phyloP scores from a whole-genome alignment of 2,888 invertebrate species.

The Pandemis cinnamomeana region DNA sequence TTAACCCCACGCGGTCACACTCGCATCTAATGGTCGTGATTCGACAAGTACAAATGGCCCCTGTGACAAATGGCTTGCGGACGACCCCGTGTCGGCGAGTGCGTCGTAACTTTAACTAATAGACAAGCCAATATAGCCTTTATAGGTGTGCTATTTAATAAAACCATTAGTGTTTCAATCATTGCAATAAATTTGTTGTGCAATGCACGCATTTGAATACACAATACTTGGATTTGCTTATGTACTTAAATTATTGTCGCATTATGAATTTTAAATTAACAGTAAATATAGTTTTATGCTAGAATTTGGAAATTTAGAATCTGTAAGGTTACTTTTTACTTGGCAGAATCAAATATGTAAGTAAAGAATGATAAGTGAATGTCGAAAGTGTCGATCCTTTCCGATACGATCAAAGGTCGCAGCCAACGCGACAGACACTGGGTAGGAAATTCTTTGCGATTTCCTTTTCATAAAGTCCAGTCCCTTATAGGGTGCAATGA shows the following conservation, averaged over 20 bases:
- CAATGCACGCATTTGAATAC: slow-evolving; percentile 22
- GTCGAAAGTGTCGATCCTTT: slow-evolving; percentile 71
- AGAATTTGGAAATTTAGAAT: neutral
- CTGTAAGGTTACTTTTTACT: slow-evolving; percentile 59
- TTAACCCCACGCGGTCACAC: slow-evolving; percentile 81
- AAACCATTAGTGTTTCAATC: slow-evolving; percentile 37
- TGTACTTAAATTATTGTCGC: slow-evolving; percentile 1
- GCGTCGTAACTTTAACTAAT: slow-evolving; percentile 72
- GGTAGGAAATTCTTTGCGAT: slow-evolving; percentile 54
- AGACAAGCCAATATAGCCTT: slow-evolving; percentile 70
- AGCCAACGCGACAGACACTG: slow-evolving; percentile 51
- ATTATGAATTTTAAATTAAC: neutral
- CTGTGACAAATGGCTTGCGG: slow-evolving; percentile 83
- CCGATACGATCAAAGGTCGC: slow-evolving; percentile 75
- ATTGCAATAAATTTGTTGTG: slow-evolving; percentile 18
- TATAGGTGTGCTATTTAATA: slow-evolving; percentile 57
- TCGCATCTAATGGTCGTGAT: slow-evolving; percentile 84
- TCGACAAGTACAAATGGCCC: slow-evolving; percentile 85
- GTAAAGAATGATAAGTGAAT: slow-evolving; percentile 69
- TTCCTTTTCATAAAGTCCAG: slow-evolving; percentile 65
- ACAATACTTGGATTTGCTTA: slow-evolving; percentile 1
- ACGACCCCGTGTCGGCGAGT: slow-evolving; percentile 74
- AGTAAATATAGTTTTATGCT: neutral
- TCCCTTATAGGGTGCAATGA: slow-evolving; percentile 58
- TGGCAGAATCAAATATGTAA: slow-evolving; percentile 46